Base-by-base conservation (phyloP, 2,797 vertebrate species). In the Sparus aurata region DNA sequence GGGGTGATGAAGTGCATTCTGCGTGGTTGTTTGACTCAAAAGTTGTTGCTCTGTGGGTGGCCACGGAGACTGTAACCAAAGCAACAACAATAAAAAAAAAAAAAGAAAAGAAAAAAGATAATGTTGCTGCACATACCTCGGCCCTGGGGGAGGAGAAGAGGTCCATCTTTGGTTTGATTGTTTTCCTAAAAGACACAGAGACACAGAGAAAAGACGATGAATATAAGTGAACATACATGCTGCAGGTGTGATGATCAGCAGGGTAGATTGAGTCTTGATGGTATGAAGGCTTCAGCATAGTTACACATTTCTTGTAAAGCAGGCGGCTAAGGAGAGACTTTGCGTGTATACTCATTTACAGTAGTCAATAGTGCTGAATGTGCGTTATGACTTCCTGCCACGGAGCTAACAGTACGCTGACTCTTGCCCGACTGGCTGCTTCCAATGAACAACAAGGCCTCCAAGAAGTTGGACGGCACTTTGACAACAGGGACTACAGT, bases 121-220 rank as follows among this genome's bases (percentile, higher is more conserved):
- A 34, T 23, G 49, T 17, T 57, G 60, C 45, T 64, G 45, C 63
- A 85, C 69, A 20, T 88, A 96, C 95, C 94, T 96, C 95, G 4
- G 95, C 95, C 85, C 95, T 92, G 60, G 95, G 95, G 49, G 95
- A 94, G 57, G 95, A 95, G 77, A 96, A 94, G 17, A 94, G 86
- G 84, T 96, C 95, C 73, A 82, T 91, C 85, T 93, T 95, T 53
- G 93, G 87, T 87, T 95, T 94, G 41, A 90, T 75, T 1, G 76
- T 91, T 83, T 95, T 96, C 83, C 95, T 96, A 79, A 46, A 80
- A 81, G 43, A 83, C 59, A 65, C 50, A 68, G 12, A 66, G 23
- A 27, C 10, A 75, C 7, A 77, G 12, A 72, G 30, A 75, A 20
- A 49, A 47, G 63, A 17, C 0, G 6, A 59, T 11, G 9, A 25